Evolutionary conservation across 2,797 vertebrate species (phyloP), one percentile per base, ranked within the genome.

Genomic region (Tolypeutes matacus): DNA sequence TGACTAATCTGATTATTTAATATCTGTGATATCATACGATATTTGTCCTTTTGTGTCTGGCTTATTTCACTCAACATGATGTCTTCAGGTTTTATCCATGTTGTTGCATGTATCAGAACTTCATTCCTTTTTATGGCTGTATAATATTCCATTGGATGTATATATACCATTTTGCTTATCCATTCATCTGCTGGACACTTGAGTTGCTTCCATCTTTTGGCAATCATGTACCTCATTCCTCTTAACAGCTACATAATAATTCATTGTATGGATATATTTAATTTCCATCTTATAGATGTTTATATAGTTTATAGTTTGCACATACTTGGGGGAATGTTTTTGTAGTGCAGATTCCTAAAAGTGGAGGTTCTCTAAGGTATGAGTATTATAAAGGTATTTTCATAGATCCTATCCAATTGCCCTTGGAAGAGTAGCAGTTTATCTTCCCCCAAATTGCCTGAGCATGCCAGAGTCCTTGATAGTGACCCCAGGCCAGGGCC

Each of bases 401-500:
- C 27, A 7, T 18, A 39, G 62, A 51, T 39, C 42, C 31, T 62
- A 6, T 62, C 29, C 13, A 12, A 84, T 62, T 73, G 64, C 65
- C 29, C 84, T 78, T 87, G 58, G 23, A 36, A 58, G 39, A 64
- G 27, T 58, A 67, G 42, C 14, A 20, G 51, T 29, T 58, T 64
- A n/a, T 9, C 60, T 42, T 72, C 56, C 5, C 2, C 15, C 13
- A 31, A 2, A 67, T 1, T 18, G 69, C 53, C 70, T 20, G 39
- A 46, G 23, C 7, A 27, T 8, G 42, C 29, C 27, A 0, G 0
- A 15, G 77, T 49, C 49, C 53, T 34, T 13, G 18, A n/a, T 17
- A 2, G 34, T 51, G 58, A 23, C 25, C 34, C 17, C 42, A 1
- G 12, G n/a, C n/a, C n/a, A n/a, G n/a, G 36, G 25, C 80, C 13